Percentiles rank a stretch among this genome's conserved stretches.
These are phyloP conservation scores for Caenorhabditis wallacei DNA, from an alignment of 2,888 invertebrate species.

Conservation along the genomic window DNA sequence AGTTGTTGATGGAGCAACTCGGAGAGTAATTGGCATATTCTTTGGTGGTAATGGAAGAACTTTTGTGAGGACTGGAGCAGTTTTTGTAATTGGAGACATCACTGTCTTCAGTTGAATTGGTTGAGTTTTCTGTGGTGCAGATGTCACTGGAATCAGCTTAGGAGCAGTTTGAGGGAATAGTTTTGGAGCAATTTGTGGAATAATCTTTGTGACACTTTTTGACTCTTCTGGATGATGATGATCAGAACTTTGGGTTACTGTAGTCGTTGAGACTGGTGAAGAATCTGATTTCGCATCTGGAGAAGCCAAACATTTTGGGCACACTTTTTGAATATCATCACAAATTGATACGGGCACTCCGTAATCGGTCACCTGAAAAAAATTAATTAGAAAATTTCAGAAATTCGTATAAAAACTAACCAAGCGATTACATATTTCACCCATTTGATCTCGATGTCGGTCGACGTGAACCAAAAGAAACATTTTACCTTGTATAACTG, in stretches of 20 bases:
- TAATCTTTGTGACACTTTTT: not conserved
- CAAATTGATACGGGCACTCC: conserved; percentile 66
- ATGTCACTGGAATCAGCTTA: not conserved
- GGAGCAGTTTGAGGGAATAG: not conserved
- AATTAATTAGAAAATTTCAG: not conserved
- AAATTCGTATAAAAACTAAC: conserved; percentile 57
- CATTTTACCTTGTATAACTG: conserved; percentile 42
- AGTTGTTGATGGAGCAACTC: conserved; percentile 2
- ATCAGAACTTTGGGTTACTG: not conserved
- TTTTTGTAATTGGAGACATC: not conserved
- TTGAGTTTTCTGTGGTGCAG: not conserved
- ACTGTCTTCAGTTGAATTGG: not conserved
- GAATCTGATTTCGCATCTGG: not conserved
- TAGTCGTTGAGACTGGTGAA: not conserved
- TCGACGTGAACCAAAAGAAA: conserved; percentile 69
- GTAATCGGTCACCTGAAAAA: conserved; percentile 62
- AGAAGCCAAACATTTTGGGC: conserved; percentile 58
- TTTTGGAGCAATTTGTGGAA: not conserved
- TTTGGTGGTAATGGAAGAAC: not conserved
- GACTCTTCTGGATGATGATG: not conserved
- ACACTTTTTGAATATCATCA: conserved; percentile 63
- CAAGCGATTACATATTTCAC: conserved; percentile 59
- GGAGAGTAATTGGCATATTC: not conserved
- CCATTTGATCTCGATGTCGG: conserved; percentile 52
- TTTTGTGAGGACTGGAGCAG: not conserved